A percentile compares a stretch with the other conserved stretches of the same genome.
phyloP scores from a whole-genome alignment of 1,140 invertebrate genomes.

The Tetragonula clypearis region DNA sequence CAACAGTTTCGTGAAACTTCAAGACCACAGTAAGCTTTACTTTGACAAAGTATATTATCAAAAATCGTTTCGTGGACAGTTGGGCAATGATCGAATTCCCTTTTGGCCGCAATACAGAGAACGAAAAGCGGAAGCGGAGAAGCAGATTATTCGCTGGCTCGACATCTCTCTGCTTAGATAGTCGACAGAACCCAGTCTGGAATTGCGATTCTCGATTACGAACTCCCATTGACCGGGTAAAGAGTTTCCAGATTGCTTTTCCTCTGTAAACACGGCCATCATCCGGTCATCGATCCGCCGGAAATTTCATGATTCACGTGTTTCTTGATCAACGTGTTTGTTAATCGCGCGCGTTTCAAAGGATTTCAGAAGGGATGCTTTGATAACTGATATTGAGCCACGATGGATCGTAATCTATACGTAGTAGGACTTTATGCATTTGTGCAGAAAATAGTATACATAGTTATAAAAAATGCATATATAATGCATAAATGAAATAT shows the following conservation, averaged over 20 bases:
- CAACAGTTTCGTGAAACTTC: too few relatives aligned
- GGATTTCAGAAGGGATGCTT: background rate
- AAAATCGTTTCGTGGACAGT: constrained; percentile 3
- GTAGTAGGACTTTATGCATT: too few relatives aligned
- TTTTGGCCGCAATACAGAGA: background rate
- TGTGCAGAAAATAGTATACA: too few relatives aligned
- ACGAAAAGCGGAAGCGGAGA: background rate
- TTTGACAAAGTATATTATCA: background rate
- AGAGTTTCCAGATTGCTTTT: constrained; percentile 22
- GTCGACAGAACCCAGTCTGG: constrained; percentile 4
- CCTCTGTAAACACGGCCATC: constrained; percentile 13
- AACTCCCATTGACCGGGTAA: constrained; percentile 13
- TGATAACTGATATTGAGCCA: too few relatives aligned
- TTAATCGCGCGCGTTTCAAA: too few relatives aligned
- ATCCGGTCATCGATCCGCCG: constrained; percentile 6
- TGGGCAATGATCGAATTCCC: background rate
- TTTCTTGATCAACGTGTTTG: background rate
- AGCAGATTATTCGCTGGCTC: constrained; percentile 3
- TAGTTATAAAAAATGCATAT: too few relatives aligned
- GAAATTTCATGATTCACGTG: background rate
- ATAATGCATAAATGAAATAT: too few relatives aligned
- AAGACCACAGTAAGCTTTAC: background rate
- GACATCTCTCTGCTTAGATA: background rate
- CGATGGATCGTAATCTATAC: too few relatives aligned
- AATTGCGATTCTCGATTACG: constrained; percentile 28